Base-by-base conservation (phyloP, 1,140 invertebrate species). In the Hyposmocoma kahamanoa region DNA sequence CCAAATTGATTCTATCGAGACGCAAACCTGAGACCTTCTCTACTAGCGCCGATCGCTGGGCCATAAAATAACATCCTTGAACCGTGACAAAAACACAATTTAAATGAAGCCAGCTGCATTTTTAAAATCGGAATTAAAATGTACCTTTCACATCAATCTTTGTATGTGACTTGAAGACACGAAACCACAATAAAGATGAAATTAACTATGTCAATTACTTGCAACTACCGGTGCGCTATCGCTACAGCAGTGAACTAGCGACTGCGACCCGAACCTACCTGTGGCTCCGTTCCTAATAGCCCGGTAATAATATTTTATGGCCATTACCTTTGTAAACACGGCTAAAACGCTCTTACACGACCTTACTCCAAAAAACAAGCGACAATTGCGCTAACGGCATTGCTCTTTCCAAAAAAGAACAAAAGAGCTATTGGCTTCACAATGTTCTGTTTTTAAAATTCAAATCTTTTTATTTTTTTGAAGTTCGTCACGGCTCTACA, bases 301-400 rank as follows among this genome's bases (percentile, higher is more conserved):
- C 54, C 54, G 59, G 72, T 72, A 79, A 79, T 79, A 80, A 75
- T 74, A 79, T 72, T 84, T 84, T 82, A 82, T 70, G 74, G 61
- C 69, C 64, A 60, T 72, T 73, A 78, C 74, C 78, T 73, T 74
- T 76, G 70, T 77, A 79, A 84, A 80, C 69, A 76, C 64, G 69
- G 58, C 65, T 72, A 72, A 72, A 76, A 69, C 56, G 63, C 53
- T 69, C 61, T 64, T 61, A 62, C 43, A 38, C 56, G 56, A 56
- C 47, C 41, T 57, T 50, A 52, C 47, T 38, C 32, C 55, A 67
- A 75, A 69, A 72, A 71, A 64, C 56, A 49, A 19, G 43, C 55
- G 57, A 79, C 69, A 71, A 75, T 81, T 79, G 71, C 56, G 50
- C 56, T 59, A 59, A 62, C 67, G 52, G 56, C 26, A 53, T 64